Base-by-base conservation (phyloP, 2,797 vertebrate genomes). In the Nyctalus aviator region DNA sequence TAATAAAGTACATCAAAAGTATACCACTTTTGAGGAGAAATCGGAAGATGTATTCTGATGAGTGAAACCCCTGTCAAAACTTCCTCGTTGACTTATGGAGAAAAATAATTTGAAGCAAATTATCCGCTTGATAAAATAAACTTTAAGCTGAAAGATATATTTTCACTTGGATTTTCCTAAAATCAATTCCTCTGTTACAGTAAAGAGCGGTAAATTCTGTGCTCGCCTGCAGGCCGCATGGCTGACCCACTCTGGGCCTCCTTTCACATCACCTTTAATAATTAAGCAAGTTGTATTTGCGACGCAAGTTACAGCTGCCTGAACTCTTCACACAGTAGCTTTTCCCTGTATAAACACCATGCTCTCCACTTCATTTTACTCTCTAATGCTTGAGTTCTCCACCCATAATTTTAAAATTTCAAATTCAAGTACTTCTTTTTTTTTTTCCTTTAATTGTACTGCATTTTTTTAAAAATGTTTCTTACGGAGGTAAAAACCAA, bases 381-480 rank as follows among this genome's bases (percentile, higher is more conserved):
- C 86, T 32, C 48, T 44, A 83, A 88, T 6, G 17, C 41, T 78
- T 55, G 17, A 78, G 27, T 83, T 84, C 62, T 88, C 75, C 44
- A 69, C 44, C 10, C 48, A 8, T 15, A 77, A 75, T 78, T 87
- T 88, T 55, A 88, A 94, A 83, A 41, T 55, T 11, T 94, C 44
- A 94, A 21, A 82, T 5, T 84, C 17, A 30, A 81, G 17, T 53
- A 15, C 53, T 41, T 11, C 44, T 44, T 17, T 77, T 20, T 17
- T 77, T 20, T 32, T 30, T 25, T 25, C 32, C 44, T 30, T 41
- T 64, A 57, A 46, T 46, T 6, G 0, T 17, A 69, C 10, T 37
- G 6, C 10, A 55, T 85, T 91, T 93, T 93, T 94, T 50, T 9
- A 17, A 79, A 93, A 91, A 73, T 76, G 57, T 30, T 90, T 94